Evolutionary conservation across 2,888 invertebrate genomes (phyloP).

Genomic region (Ceramica pisi): DNA sequence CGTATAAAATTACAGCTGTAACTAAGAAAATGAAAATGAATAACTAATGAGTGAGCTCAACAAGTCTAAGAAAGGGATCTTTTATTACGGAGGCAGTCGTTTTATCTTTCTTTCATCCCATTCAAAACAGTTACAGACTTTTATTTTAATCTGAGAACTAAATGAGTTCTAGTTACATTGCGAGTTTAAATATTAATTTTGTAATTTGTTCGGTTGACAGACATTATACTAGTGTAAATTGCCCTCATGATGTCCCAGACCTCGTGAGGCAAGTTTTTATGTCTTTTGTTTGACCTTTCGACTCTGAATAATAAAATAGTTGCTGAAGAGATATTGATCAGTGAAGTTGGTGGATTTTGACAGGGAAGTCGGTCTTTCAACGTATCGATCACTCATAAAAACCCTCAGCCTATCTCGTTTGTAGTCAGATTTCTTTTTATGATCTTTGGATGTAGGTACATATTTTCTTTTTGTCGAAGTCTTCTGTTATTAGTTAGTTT

Average conservation of each 20-base stretch:
- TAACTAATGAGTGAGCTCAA: slow-evolving; percentile 84
- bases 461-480: background rate
- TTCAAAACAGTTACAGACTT: slow-evolving; percentile 65
- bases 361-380: background rate
- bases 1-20: slow-evolving; percentile 79
- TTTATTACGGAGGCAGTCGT: slow-evolving; percentile 77
- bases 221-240: slow-evolving; percentile 52
- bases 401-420: background rate
- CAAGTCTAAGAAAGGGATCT: slow-evolving; percentile 81
- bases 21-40: slow-evolving; percentile 86
- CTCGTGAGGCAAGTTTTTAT: slow-evolving; percentile 51
- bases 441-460: background rate
- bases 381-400: slow-evolving; percentile 24
- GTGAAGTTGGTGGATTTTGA: slow-evolving; percentile 15
- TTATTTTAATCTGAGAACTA: slow-evolving; percentile 73
- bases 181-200: slow-evolving; percentile 68
- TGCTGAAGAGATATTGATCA: slow-evolving; percentile 36
- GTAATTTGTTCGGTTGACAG: slow-evolving; percentile 52
- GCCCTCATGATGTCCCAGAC: slow-evolving; percentile 38
- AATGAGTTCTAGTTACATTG: slow-evolving; percentile 67
- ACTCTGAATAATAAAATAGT: slow-evolving; percentile 60
- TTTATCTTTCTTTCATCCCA: slow-evolving; percentile 70
- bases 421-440: slow-evolving; percentile 3
- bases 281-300: slow-evolving; percentile 52
- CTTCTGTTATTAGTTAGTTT: background rate